Conservation (phyloP, 1,140 invertebrate genomes). For the Euwallacea fornicatus region DNA sequence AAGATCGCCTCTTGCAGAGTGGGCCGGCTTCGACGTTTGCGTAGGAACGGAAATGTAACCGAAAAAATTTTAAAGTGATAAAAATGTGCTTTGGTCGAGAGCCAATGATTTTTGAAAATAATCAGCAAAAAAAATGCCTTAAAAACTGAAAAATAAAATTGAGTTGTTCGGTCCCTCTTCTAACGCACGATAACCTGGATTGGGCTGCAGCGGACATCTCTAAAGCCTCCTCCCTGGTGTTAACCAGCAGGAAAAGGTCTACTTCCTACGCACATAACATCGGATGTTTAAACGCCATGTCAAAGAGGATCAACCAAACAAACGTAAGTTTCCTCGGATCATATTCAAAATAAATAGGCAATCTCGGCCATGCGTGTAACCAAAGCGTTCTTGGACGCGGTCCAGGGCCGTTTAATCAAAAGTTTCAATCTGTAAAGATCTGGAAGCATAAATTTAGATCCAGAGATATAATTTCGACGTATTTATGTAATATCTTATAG, state of each 20-base stretch:
- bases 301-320: neutral
- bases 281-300: neutral
- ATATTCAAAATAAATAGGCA: slow-evolving; percentile 10
- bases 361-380: slow-evolving; percentile 6
- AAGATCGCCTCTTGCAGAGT: too few species aligned
- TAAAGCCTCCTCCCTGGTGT: neutral
- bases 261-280: neutral
- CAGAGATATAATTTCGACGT: slow-evolving; percentile 2
- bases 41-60: too few species aligned
- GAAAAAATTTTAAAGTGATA: too few species aligned
- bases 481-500: slow-evolving; percentile 24
- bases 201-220: too few species aligned
- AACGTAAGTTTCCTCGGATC: neutral
- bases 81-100: too few species aligned
- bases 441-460: slow-evolving; percentile 19
- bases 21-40: too few species aligned
- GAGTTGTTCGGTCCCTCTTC: too few species aligned
- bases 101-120: too few species aligned
- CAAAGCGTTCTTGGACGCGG: slow-evolving; percentile 13
- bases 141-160: too few species aligned
- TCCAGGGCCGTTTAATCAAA: slow-evolving; percentile 22
- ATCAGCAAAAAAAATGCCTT: too few species aligned
- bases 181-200: too few species aligned
- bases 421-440: slow-evolving; percentile 15
- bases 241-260: neutral